Evolutionary conservation across 2,888 invertebrate species (phyloP).

Genomic region (Stenurella melanura): DNA sequence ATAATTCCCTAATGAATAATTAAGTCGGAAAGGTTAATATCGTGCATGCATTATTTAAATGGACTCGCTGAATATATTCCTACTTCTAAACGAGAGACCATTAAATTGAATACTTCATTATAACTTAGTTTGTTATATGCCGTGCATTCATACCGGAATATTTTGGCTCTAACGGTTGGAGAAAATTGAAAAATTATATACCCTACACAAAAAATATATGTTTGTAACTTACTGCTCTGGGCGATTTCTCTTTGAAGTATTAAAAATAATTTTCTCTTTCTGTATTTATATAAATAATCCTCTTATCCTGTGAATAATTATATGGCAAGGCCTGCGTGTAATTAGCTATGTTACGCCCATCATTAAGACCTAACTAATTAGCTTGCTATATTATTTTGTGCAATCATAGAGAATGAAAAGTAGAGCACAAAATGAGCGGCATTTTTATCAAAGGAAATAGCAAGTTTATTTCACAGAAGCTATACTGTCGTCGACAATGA

Average conservation of each 20-base stretch:
- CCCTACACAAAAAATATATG: neutral
- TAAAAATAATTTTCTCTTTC: neutral
- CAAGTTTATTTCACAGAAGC: too few relatives aligned
- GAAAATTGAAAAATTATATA: neutral
- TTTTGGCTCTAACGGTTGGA: neutral
- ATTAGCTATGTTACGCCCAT: neutral
- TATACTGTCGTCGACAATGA: too few relatives aligned
- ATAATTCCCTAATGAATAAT: too few relatives aligned
- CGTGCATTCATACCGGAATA: neutral
- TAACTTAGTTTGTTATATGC: neutral
- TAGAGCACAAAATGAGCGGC: too few relatives aligned
- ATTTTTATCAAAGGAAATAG: too few relatives aligned
- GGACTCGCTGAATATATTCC: neutral
- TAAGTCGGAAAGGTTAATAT: neutral
- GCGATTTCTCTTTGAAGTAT: neutral
- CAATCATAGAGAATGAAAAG: too few relatives aligned
- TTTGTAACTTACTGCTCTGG: neutral
- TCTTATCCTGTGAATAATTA: neutral
- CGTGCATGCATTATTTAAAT: neutral
- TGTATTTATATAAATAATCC: neutral
- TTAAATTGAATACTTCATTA: neutral
- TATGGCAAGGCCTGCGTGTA: neutral
- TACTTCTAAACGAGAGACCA: neutral
- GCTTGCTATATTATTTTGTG: neutral
- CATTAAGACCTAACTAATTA: neutral